Base-by-base conservation (phyloP, 2,113 vertebrate genomes). In the Physeter macrocephalus region DNA sequence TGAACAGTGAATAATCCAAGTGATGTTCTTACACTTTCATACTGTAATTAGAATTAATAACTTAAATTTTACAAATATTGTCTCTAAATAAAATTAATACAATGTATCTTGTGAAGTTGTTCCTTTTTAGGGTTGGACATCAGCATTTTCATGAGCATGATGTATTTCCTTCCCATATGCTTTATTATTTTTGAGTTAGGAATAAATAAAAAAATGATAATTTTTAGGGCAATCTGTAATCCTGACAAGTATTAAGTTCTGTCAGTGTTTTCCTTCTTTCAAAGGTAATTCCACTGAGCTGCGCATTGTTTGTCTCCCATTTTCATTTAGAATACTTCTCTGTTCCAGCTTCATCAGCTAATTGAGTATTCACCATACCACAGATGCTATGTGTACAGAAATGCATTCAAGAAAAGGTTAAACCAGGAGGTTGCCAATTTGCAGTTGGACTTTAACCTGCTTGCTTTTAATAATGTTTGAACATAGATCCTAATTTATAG, bases 381-480 rank as follows among this genome's bases (percentile, higher is more conserved):
- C 67, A 86, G 88, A 82, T 67, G 41, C 39, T 39, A 80, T 7
- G 13, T 89, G 23, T 62, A 11, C 49, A 81, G 71, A 91, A 89
- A 57, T 3, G 27, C 21, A 46, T 71, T 93, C 69, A 69, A 90
- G 92, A 80, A 93, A 92, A 83, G 23, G 41, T 78, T 77, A 80
- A 89, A 66, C 49, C 29, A 84, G 31, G 8, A 93, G 54, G 34
- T 62, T 86, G 90, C 78, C 87, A 83, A 52, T 92, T 96, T 96
- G 59, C 52, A 34, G 41, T 4, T 85, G 88, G 85, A 90, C 57
- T 94, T 94, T 94, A 87, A 88, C 81, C 69, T 61, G 41, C 49
- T 93, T 89, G 39, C 34, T 89, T 92, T 92, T 74, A 91, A 74
- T 86, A 93, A 89, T 21, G 18, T 21, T 95, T 74, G 61, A 87